A percentile compares a stretch with the other conserved stretches of the same genome.
These are phyloP conservation scores for Melipona quadrifasciata DNA, from an alignment of 1,140 invertebrate species.

Conservation along the genomic window DNA sequence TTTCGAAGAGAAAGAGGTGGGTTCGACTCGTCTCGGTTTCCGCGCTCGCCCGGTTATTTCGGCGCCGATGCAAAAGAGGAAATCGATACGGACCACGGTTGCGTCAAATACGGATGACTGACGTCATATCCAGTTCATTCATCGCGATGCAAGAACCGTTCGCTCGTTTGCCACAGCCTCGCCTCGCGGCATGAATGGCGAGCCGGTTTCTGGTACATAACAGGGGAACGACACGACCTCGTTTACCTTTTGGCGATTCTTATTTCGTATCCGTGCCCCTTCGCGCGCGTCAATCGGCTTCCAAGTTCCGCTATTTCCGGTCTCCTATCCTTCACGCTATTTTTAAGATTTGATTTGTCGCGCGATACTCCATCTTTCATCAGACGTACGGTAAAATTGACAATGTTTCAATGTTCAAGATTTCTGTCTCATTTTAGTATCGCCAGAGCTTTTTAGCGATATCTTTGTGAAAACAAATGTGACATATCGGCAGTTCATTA, in stretches of 20 bases:
- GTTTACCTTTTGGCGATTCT: background rate
- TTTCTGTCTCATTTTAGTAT: too few species aligned
- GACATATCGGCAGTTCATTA: too few species aligned
- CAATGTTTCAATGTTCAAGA: too few species aligned
- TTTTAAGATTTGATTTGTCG: too few species aligned
- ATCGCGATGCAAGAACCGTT: conserved; percentile 22
- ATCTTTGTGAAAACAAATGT: too few species aligned
- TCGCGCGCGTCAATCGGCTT: background rate
- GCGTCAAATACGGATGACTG: conserved; percentile 28
- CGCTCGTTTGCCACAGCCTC: background rate
- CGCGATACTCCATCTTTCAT: background rate
- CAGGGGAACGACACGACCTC: background rate
- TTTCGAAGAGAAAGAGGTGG: background rate
- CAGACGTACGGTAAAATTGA: too few species aligned
- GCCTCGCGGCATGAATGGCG: background rate
- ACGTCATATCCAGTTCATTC: conserved; percentile 49
- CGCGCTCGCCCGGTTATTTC: conserved; percentile 6
- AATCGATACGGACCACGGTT: conserved; percentile 26
- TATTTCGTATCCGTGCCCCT: background rate
- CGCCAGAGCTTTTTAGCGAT: too few species aligned
- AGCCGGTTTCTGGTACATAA: background rate
- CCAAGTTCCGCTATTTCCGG: background rate
- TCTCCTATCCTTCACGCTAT: too few species aligned
- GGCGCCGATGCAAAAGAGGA: conserved; percentile 15
- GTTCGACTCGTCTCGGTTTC: background rate